Percentiles rank a stretch among this genome's conserved stretches.
Evolutionary conservation across 35 echinoderm and acorn worm genomes (phyloP).

Genomic region (Ophioderma brevispina): DNA sequence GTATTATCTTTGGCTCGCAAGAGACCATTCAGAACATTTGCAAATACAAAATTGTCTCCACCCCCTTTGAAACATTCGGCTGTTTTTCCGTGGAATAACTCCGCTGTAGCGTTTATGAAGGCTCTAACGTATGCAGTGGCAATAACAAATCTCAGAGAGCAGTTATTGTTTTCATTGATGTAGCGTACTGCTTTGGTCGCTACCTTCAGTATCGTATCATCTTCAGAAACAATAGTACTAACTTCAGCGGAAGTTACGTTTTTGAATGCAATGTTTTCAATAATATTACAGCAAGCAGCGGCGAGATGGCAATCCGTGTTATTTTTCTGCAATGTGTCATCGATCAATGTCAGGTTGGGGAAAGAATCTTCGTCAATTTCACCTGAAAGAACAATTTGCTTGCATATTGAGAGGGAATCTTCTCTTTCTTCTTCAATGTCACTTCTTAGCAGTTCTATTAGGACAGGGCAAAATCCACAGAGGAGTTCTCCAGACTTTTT

Average conservation of each 20-base stretch:
- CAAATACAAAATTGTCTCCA: not conserved
- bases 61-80: not conserved
- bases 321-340: not conserved
- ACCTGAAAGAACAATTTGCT: not conserved
- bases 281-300: constrained; percentile 25
- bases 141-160: not conserved
- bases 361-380: not conserved
- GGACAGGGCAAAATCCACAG: not conserved
- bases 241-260: not conserved
- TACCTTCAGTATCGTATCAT: not conserved
- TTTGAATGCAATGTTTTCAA: constrained; percentile 13
- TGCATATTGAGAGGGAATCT: not conserved
- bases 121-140: not conserved
- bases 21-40: not conserved
- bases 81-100: not conserved
- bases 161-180: not conserved
- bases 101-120: not conserved
- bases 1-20: not conserved
- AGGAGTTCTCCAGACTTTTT: not conserved
- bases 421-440: constrained; percentile 2
- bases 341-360: not conserved
- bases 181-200: not conserved
- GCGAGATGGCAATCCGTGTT: not conserved
- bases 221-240: not conserved
- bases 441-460: not conserved